A percentile compares a stretch with the other conserved stretches of the same genome.
phyloP scores from a whole-genome alignment of 2,888 invertebrate species.

The Congeria kusceri region DNA sequence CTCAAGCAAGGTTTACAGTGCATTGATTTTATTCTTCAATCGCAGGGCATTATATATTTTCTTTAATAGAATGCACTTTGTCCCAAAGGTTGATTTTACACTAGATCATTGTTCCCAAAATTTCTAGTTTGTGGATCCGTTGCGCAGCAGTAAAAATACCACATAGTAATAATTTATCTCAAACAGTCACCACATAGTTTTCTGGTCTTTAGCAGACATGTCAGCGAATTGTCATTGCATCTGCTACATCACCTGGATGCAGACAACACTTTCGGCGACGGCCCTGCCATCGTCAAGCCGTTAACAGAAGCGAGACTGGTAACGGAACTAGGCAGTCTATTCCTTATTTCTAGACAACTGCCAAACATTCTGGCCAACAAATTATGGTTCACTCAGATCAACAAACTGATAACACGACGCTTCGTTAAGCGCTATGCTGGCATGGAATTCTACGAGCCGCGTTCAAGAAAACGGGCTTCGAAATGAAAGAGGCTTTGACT shows the following conservation, averaged over 20 bases:
- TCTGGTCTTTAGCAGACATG: no score
- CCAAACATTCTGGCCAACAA: constrained; percentile 6
- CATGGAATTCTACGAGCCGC: constrained; percentile 3
- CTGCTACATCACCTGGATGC: constrained; percentile 32
- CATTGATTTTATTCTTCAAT: no score
- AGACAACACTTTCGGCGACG: neutral
- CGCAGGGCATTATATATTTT: no score
- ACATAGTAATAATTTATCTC: no score
- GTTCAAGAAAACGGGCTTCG: neutral
- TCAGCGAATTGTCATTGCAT: no score
- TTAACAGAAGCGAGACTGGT: constrained; percentile 22
- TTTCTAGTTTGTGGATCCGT: no score
- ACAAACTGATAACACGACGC: constrained; percentile 3
- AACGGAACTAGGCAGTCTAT: constrained; percentile 3
- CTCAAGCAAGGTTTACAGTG: no score
- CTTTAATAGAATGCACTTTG: no score
- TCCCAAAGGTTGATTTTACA: no score
- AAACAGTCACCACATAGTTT: no score
- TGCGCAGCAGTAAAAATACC: no score
- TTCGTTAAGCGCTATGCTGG: constrained; percentile 5
- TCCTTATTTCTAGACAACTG: constrained; percentile 16
- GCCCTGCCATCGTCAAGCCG: neutral
- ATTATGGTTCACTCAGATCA: constrained; percentile 26
- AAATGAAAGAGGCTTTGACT: constrained; percentile 10
- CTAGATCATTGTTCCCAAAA: no score